Evolutionary conservation across 2,797 vertebrate species (phyloP).

Genomic region (Pempheris klunzingeri): DNA sequence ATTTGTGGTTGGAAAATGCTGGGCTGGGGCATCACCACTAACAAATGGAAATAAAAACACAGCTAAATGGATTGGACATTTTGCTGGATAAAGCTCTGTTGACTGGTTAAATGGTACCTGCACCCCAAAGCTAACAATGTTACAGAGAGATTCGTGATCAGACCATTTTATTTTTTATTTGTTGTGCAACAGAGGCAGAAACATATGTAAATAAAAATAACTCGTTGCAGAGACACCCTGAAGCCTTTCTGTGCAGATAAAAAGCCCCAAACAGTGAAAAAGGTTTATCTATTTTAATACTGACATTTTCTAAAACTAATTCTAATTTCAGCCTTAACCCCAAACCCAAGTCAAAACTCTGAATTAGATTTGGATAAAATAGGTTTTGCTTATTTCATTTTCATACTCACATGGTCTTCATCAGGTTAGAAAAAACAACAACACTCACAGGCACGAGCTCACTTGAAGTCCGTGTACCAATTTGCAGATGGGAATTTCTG

Average conservation of each 20-base stretch:
- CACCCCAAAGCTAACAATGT: conserved; percentile 1
- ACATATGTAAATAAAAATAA: conserved; percentile 7
- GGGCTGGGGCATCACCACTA: conserved; percentile 16
- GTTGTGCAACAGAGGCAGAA: conserved; percentile 15
- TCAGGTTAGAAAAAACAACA: conserved; percentile 14
- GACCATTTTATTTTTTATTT: conserved; percentile 1
- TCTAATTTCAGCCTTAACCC: conserved; percentile 4
- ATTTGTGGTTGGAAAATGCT: conserved; percentile 30
- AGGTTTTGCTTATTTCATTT: neutral
- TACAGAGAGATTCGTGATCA: neutral
- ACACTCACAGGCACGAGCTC: neutral
- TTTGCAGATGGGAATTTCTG: conserved; percentile 24
- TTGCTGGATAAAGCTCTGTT: neutral
- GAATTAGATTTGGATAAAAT: conserved; percentile 5
- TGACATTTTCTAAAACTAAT: neutral
- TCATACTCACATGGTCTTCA: conserved; percentile 15
- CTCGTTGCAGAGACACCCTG: neutral
- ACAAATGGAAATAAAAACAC: conserved; percentile 32
- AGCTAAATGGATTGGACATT: conserved; percentile 15
- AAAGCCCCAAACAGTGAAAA: neutral
- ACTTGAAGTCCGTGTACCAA: conserved; percentile 11
- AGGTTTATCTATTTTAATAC: neutral
- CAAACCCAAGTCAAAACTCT: neutral
- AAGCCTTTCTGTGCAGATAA: neutral
- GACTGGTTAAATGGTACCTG: neutral